Evolutionary conservation across 2,797 vertebrate species (phyloP), one percentile per base, ranked within the genome.

Genomic region (Poeciliopsis paucimaculata): DNA sequence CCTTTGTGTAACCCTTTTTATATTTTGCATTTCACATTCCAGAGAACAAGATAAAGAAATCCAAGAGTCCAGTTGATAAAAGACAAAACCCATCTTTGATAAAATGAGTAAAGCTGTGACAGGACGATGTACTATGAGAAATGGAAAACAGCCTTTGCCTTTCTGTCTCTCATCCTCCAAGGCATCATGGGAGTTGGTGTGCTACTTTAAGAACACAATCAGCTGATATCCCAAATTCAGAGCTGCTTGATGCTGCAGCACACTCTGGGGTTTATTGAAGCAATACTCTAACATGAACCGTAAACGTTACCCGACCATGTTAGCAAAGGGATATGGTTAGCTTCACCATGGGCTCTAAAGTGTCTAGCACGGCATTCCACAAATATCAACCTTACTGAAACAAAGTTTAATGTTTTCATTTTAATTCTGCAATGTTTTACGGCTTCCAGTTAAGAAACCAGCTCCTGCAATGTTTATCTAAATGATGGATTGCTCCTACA

Each of bases 151-250:
- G 87, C 77, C 73, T 87, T 45, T 84, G 77, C 88, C 73, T 81
- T 76, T 82, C 64, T 10, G 0, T 5, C 41, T 31, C 83, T 84
- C 57, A 1, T 75, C 80, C 83, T 88, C 81, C 73, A 77, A 77
- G 57, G 90, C 90, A 89, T 91, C 93, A 88, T 92, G 90, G 93
- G 93, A 94, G 91, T 90, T 83, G 20, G 83, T 91, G 90, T 91
- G 81, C 91, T 92, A 90, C 89, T 91, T 92, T 89, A 79, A 86
- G 87, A 92, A 84, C 86, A 78, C 57, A 78, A 91, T 88, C 88
- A 88, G 88, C 86, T 89, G 85, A 89, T 86, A 87, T 87, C 87
- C 90, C 83, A 89, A 82, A 91, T 92, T 83, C 77, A 88, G 72
- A 26, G 18, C 78, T 81, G 78, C 83, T 82, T 79, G 71, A 51